Conservation (phyloP, 1,140 invertebrate genomes). For the Drosophila lacteicornis region DNA sequence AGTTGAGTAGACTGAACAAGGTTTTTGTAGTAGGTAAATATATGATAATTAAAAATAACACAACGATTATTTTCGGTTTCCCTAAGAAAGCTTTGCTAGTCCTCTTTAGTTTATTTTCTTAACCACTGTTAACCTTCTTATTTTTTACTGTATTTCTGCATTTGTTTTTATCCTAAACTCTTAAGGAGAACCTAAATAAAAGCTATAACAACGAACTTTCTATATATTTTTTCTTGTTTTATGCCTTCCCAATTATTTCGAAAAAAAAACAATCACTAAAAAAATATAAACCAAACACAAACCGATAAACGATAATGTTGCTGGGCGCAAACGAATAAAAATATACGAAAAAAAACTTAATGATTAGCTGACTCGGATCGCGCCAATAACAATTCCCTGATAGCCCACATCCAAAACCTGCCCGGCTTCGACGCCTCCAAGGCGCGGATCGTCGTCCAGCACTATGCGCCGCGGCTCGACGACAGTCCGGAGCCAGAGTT, state of each 20-base stretch:
- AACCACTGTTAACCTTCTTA: conserved; percentile 20
- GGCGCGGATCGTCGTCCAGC: conserved; percentile 88
- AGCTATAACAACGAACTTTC: conserved; percentile 73
- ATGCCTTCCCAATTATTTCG: conserved; percentile 74
- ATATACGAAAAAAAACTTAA: conserved; percentile 36
- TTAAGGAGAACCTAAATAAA: conserved; percentile 47
- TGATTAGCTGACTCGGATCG: conserved; percentile 84
- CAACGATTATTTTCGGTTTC: conserved; percentile 18
- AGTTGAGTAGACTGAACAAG: conserved; percentile 41
- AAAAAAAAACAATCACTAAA: conserved; percentile 44
- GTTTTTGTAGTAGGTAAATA: conserved; percentile 43
- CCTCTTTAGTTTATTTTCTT: conserved; percentile 37
- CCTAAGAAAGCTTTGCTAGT: conserved; percentile 49
- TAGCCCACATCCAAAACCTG: conserved; percentile 88
- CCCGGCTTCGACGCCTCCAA: conserved; percentile 88
- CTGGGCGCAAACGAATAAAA: conserved; percentile 39
- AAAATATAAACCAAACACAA: conserved; percentile 31
- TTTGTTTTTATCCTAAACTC: conserved; percentile 35
- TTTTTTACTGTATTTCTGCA: conserved; percentile 26
- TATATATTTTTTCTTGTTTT: conserved; percentile 80
- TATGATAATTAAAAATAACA: conserved; percentile 21
- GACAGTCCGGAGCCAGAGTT: conserved; percentile 75
- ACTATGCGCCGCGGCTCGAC: conserved; percentile 86
- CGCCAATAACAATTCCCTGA: conserved; percentile 88
- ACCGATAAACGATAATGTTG: conserved; percentile 28